Evolutionary conservation across 92 coral and sea anemone species (phyloP), one percentile per base, ranked within the genome.

Genomic region (Anthopleura xanthogrammica): DNA sequence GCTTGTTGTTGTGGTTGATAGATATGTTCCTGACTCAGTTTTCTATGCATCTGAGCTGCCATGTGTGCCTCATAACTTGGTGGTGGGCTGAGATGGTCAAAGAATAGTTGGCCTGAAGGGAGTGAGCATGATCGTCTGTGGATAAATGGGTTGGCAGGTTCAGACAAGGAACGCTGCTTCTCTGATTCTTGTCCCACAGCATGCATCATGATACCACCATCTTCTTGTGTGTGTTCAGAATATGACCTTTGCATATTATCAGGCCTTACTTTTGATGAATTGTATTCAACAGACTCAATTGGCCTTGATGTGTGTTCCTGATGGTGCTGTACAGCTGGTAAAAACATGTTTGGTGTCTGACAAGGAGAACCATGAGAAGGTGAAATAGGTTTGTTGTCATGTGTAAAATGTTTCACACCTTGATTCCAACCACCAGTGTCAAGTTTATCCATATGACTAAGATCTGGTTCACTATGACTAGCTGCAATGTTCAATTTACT

Each of bases 11-110:
- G 90, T 79, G 91, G 93, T 48, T 77, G 87, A 14, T 65, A 79
- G n/a, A 60, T 12, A n/a, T 77, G 48, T 75, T 84, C 77, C 23
- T 79, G 88, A 79, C 86, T 81, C 50, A 70, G 87, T 65, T 88
- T 91, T 55, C 93, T 86, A 43, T 94, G 95, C 40, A 88, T 82
- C 86, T 91, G 93, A 4, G 91, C 87, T 64, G 92, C 93, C 95
- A 94, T 92, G 70, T 91, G 95, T 16, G 98, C 98, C 87, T 94
- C 98, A 56, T 94, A 94, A 66, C 92, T 94, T 36, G 98, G 98
- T 50, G 98, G 98, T 56, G 98, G 98, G 57, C 83, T 56, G 24
- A 82, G 29, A 71, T 89, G 92, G 3, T 89, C 89, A 60, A 78
- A 85, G 80, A 82, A 89, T 17, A 86, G 88, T 9, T 90, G 87